A percentile compares a stretch with the other conserved stretches of the same genome.
Conservation (phyloP, 2,113 vertebrate genomes). For the Gasterosteus aculeatus region DNA sequence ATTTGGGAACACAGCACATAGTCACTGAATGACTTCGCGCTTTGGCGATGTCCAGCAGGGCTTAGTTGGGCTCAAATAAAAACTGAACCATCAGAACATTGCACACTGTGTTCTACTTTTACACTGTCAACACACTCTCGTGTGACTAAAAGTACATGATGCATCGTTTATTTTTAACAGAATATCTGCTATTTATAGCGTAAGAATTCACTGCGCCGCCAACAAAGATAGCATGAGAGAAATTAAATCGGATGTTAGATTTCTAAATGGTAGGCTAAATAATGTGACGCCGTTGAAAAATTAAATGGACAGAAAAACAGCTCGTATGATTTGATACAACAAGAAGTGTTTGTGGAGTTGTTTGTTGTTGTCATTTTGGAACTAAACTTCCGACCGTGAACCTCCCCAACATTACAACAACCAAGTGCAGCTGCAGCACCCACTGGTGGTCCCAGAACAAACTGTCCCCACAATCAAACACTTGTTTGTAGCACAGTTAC, state of each 20-base stretch:
- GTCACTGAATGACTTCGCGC: slow-evolving; percentile 18
- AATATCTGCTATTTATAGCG: neutral
- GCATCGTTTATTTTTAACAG: neutral
- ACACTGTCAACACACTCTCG: slow-evolving; percentile 14
- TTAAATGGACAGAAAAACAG: neutral
- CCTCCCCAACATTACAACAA: neutral
- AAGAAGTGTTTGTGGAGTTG: neutral
- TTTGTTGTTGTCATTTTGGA: neutral
- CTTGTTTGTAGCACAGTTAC: slow-evolving; percentile 7
- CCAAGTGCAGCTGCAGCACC: slow-evolving; percentile 36
- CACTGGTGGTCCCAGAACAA: slow-evolving; percentile 44
- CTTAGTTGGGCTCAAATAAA: slow-evolving; percentile 12
- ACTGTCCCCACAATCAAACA: slow-evolving; percentile 15
- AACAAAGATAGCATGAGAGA: neutral
- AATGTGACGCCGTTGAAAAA: neutral
- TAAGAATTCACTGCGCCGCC: neutral
- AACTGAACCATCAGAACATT: neutral
- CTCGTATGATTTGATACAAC: neutral
- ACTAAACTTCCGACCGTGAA: neutral
- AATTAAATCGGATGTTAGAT: neutral
- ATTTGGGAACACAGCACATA: slow-evolving; percentile 2
- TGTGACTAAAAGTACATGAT: slow-evolving; percentile 13
- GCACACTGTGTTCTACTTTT: slow-evolving; percentile 18
- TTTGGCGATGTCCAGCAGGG: slow-evolving; percentile 26
- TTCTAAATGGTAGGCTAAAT: neutral